Evolutionary conservation across 2,113 vertebrate species (phyloP).

Genomic region (Agelaius tricolor): DNA sequence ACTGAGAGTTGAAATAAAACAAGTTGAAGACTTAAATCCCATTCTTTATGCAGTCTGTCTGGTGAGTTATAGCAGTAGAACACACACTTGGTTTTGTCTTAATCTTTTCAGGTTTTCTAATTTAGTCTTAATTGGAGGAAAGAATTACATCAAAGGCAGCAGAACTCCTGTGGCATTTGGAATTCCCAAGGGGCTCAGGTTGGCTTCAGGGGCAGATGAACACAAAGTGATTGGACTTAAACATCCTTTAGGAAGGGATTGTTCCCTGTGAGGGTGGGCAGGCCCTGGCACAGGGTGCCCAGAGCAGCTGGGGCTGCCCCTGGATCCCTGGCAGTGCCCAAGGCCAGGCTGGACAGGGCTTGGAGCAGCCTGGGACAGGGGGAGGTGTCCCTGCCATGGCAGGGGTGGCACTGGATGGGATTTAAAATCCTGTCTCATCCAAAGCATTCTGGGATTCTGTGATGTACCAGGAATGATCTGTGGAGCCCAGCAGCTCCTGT

Average conservation of each 20-base stretch:
- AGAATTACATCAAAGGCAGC: not conserved
- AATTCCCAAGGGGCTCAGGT: fast-evolving
- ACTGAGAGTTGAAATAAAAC: not conserved
- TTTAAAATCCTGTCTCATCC: not conserved
- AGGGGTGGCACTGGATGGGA: fast-evolving
- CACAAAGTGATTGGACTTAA: not conserved
- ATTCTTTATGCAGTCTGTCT: not conserved
- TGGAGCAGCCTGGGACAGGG: not conserved
- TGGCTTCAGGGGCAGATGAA: not conserved
- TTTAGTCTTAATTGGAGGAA: not conserved
- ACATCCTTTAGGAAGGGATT: not conserved
- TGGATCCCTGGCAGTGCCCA: not conserved
- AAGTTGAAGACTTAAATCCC: not conserved
- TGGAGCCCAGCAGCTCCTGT: not conserved
- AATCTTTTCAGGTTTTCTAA: not conserved
- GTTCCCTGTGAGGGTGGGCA: fast-evolving
- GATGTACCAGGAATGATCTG: not conserved
- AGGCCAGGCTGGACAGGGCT: not conserved
- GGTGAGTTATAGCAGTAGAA: not conserved
- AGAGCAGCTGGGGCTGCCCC: not conserved
- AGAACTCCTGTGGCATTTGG: not conserved
- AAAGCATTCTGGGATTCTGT: not conserved
- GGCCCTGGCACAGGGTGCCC: not conserved
- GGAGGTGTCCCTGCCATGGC: not conserved
- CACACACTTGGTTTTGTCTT: not conserved